Conservation (phyloP, 2,888 invertebrate species). For the Halocaridina rubra region DNA sequence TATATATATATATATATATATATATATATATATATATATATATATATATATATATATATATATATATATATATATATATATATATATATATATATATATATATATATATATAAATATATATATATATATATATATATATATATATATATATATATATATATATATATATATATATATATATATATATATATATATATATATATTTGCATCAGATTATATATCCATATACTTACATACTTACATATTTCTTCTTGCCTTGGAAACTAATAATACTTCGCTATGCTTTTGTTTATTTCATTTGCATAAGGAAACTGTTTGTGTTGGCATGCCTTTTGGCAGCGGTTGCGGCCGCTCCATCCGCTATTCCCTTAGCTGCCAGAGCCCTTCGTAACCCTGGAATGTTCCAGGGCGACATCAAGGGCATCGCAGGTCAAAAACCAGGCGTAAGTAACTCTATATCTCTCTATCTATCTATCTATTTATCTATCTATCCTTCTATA, state of each 20-base stretch:
- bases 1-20: too few species aligned
- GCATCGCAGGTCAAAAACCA: conserved; percentile 33
- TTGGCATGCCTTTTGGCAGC: too few species aligned
- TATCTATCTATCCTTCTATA: too few species aligned
- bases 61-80: conserved; percentile 11
- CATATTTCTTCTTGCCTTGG: background rate
- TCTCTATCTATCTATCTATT: too few species aligned
- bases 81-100: conserved; percentile 8
- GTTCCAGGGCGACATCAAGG: conserved; percentile 50
- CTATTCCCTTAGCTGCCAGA: conserved; percentile 9
- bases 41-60: conserved; percentile 4
- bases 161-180: too few species aligned
- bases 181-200: too few species aligned
- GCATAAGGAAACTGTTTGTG: too few species aligned
- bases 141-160: background rate
- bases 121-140: background rate
- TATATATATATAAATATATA: background rate
- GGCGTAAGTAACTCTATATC: too few species aligned
- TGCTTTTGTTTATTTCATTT: too few species aligned
- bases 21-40: background rate
- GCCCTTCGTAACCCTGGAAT: conserved; percentile 30
- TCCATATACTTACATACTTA: background rate
- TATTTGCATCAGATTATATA: too few species aligned
- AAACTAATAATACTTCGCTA: too few species aligned
- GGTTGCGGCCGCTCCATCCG: conserved; percentile 10